Evolutionary conservation across 2,797 vertebrate genomes (phyloP).

Genomic region (Xerus rutilus): DNA sequence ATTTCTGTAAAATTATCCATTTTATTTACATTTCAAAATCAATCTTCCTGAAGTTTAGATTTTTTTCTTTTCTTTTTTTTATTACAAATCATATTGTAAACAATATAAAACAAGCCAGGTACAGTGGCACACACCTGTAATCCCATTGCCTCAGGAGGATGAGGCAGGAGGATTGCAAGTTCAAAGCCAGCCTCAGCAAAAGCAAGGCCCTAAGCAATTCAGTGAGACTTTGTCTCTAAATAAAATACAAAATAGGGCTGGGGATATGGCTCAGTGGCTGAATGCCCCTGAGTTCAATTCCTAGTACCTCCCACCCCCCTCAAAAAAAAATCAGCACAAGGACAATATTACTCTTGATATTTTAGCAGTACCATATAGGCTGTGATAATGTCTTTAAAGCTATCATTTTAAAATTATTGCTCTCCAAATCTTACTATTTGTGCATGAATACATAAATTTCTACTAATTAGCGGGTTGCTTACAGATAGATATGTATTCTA

Average conservation of each 20-base stretch:
- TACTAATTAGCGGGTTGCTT: background rate
- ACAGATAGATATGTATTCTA: background rate
- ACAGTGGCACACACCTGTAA: too few species aligned
- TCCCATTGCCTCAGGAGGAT: too few species aligned
- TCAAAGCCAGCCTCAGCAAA: too few species aligned
- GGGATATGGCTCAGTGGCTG: too few species aligned
- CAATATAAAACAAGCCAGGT: background rate
- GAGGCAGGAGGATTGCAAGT: too few species aligned
- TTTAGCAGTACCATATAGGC: background rate
- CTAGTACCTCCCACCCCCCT: too few species aligned
- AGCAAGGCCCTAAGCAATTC: too few species aligned
- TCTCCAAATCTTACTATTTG: background rate
- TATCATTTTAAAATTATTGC: background rate
- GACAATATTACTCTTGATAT: background rate
- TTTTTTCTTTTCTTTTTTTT: background rate
- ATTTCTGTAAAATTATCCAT: background rate
- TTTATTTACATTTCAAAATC: background rate
- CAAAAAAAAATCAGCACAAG: too few species aligned
- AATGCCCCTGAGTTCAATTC: too few species aligned
- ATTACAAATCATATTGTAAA: background rate
- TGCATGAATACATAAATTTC: background rate
- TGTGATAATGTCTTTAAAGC: background rate
- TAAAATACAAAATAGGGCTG: too few species aligned
- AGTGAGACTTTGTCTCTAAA: too few species aligned
- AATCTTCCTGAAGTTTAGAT: background rate